Percentiles rank a stretch among this genome's conserved stretches.
phyloP scores from a whole-genome alignment of 2,113 vertebrate species.

The Pygoscelis adeliae region DNA sequence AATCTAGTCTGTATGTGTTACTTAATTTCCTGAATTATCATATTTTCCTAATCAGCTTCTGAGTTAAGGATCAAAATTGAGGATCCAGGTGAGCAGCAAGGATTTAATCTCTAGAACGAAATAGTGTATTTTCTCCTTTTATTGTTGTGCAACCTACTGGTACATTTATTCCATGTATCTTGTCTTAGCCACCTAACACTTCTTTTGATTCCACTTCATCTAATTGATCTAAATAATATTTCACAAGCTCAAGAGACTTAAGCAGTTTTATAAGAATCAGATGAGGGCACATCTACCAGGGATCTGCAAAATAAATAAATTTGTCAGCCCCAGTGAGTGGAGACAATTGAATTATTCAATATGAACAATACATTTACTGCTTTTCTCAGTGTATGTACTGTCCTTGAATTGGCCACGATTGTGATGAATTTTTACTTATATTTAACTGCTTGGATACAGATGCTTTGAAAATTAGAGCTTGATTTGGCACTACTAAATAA shows the following conservation, averaged over 20 bases:
- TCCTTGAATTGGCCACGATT: not conserved
- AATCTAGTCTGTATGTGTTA: slow-evolving; percentile 68
- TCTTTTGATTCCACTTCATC: slow-evolving; percentile 60
- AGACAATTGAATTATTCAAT: not conserved
- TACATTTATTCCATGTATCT: slow-evolving; percentile 40
- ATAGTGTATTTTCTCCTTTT: slow-evolving; percentile 48
- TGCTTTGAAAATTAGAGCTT: not conserved
- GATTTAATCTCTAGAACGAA: slow-evolving; percentile 56
- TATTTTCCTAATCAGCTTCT: slow-evolving; percentile 75
- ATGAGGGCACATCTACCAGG: not conserved
- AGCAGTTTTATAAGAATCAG: slow-evolving; percentile 15
- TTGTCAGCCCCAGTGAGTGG: not conserved
- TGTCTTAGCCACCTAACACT: not conserved
- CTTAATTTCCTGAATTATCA: slow-evolving; percentile 79
- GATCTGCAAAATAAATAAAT: slow-evolving; percentile 20
- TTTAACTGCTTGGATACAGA: not conserved
- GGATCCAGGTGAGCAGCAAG: slow-evolving; percentile 65
- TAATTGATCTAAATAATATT: slow-evolving; percentile 73
- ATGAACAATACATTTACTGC: not conserved
- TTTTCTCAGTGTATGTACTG: not conserved
- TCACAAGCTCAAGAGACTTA: slow-evolving; percentile 49
- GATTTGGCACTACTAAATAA: not conserved
- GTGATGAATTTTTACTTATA: not conserved
- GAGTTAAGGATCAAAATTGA: slow-evolving; percentile 65
- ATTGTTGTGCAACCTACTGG: not conserved